Evolutionary conservation across 1,140 invertebrate species (phyloP), one percentile per base, ranked within the genome.

Genomic region (Drosophila baimaii): DNA sequence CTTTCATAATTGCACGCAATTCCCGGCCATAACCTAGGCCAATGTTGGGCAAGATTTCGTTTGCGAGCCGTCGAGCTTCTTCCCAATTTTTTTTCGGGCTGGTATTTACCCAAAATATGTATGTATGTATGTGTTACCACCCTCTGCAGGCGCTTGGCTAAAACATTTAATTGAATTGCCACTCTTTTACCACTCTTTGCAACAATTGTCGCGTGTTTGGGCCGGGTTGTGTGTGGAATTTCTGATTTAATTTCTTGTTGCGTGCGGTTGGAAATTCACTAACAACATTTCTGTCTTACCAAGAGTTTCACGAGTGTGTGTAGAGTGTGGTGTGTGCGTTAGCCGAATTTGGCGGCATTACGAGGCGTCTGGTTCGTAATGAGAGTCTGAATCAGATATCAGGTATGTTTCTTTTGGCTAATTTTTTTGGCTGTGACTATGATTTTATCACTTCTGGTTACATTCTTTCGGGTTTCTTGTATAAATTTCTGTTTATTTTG

Each of bases 1-100:
- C 83, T 86, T 86, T 88, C 83, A 86, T 88, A 86, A 88, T 83
- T 86, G 76, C 76, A 79, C 82, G 71, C 61, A 19, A 59, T 77
- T 76, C 54, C 52, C 44, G 55, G 25, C 75, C 64, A 77, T 77
- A 77, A 77, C 73, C 75, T 77, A 77, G 75, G 51, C 52, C 43
- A 77, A 77, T 44, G 43, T 76, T 76, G 62, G 47, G 73, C 62
- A 76, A 76, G 62, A 76, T 76, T 76, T 76, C 72, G 73, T 66
- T 76, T 63, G 65, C 68, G n/a, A 49, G 61, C 44, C 19, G 23
- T 52, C 19, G 23, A 25, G 33, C 23, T 65, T 49, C 19, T 51
- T 64, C n/a, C 23, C 8, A 41, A 13, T 9, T 9, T 21, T 29
- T 13, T 23, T 19, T 23, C 3, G 25, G 49, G n/a, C 7, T 41